Conservation (phyloP, 2,888 invertebrate genomes). For the Laothoe populi region DNA sequence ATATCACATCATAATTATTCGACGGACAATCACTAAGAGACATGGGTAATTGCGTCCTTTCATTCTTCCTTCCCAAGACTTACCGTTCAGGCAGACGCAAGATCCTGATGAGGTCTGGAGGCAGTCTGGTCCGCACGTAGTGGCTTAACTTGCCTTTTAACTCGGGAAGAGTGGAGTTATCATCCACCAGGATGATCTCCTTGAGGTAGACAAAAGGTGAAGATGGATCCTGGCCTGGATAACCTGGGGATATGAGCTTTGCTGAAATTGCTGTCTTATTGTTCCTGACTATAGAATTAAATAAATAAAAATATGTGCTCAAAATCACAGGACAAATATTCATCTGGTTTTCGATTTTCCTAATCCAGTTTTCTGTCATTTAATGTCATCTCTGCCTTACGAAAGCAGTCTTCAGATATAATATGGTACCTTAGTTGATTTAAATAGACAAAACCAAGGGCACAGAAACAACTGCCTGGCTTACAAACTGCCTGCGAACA, state of each 20-base stretch:
- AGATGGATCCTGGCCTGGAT: constrained; percentile 72
- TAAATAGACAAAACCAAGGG: no score
- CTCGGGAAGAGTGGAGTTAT: constrained; percentile 92
- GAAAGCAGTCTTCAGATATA: no score
- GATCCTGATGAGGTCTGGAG: constrained; percentile 85
- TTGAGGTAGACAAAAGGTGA: constrained; percentile 86
- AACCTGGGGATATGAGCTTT: constrained; percentile 54
- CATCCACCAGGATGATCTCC: constrained; percentile 98
- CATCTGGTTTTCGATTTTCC: no score
- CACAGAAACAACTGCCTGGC: no score
- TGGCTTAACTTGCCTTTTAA: constrained; percentile 90
- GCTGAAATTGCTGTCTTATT: not conserved
- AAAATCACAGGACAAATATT: no score
- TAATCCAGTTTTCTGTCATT: no score
- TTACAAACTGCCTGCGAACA: no score
- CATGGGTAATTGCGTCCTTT: not conserved
- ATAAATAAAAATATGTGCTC: no score
- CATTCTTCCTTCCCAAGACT: constrained; percentile 36
- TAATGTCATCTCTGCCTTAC: no score
- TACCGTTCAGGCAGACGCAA: constrained; percentile 89
- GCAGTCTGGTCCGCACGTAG: constrained; percentile 90
- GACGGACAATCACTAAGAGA: not conserved
- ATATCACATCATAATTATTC: no score
- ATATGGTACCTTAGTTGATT: no score
- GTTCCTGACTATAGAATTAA: no score